These are phyloP conservation scores for Cephalopachus bancanus DNA, from an alignment of 2,797 vertebrate genomes.

Conservation along the genomic window DNA sequence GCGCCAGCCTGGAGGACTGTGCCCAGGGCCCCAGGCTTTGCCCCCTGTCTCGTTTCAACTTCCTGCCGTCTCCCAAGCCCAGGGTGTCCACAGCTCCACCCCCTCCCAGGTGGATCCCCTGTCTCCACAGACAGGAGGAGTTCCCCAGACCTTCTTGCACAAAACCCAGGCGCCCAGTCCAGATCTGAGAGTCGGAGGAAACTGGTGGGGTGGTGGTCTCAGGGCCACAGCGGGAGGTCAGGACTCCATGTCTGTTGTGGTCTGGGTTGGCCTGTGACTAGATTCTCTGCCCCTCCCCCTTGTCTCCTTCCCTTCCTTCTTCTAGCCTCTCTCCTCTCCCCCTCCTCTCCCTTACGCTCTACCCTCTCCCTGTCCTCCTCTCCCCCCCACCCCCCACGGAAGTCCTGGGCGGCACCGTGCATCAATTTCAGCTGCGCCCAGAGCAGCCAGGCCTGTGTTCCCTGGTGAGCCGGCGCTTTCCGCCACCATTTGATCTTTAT, in stretches of 20 bases:
- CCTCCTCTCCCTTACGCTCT: background rate
- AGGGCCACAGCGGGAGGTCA: background rate
- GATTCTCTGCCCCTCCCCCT: background rate
- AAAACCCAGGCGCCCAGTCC: accelerated
- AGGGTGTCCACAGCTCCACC: background rate
- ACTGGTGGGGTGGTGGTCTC: background rate
- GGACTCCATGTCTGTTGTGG: background rate
- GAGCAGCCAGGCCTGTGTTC: slow-evolving; percentile 6
- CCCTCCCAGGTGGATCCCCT: background rate
- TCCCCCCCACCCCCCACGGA: background rate
- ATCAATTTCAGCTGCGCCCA: background rate
- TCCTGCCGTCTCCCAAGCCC: background rate
- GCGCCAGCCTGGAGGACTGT: accelerated
- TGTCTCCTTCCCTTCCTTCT: background rate
- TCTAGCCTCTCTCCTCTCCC: background rate
- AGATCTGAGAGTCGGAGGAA: background rate
- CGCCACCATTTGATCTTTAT: slow-evolving; percentile 73
- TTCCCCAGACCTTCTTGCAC: too few relatives aligned
- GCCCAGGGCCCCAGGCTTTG: background rate
- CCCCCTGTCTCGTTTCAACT: too few relatives aligned
- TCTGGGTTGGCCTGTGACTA: background rate
- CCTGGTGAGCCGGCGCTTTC: slow-evolving; percentile 50
- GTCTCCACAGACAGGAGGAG: too few relatives aligned
- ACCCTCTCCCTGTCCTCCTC: too few relatives aligned
- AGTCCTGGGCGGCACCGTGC: background rate